Conservation (phyloP, 2,888 invertebrate species). For the Agrochola lychnidis region DNA sequence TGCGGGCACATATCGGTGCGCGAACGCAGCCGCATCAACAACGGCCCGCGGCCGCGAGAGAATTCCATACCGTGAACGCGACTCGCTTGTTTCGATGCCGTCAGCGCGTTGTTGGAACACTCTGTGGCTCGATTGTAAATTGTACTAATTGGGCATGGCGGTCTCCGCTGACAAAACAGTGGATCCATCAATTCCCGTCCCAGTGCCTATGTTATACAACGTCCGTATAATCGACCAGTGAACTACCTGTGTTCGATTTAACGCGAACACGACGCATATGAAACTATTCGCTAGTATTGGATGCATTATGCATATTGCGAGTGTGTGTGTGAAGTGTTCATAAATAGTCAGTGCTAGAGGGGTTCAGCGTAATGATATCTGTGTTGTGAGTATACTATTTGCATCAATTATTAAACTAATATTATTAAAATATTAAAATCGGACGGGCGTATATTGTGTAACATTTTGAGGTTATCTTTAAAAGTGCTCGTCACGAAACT, state of each 20-base stretch:
- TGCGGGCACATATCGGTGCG: slow-evolving; percentile 82
- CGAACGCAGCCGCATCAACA: slow-evolving; percentile 86
- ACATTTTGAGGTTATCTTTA: slow-evolving; percentile 88
- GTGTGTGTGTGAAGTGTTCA: slow-evolving; percentile 88
- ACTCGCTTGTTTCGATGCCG: slow-evolving; percentile 86
- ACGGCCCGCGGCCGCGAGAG: slow-evolving; percentile 81
- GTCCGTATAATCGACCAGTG: slow-evolving; percentile 79
- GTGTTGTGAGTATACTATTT: slow-evolving; percentile 83
- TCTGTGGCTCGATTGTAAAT: slow-evolving; percentile 87
- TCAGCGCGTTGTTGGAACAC: slow-evolving; percentile 86
- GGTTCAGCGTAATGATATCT: slow-evolving; percentile 84
- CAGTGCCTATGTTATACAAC: slow-evolving; percentile 81
- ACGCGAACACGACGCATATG: slow-evolving; percentile 78
- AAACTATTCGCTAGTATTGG: slow-evolving; percentile 80
- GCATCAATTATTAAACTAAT: slow-evolving; percentile 71
- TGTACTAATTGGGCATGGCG: slow-evolving; percentile 89
- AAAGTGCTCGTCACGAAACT: slow-evolving; percentile 71
- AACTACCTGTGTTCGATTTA: slow-evolving; percentile 79
- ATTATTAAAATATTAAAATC: slow-evolving; percentile 65
- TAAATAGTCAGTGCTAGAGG: slow-evolving; percentile 87
- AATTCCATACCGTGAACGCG: slow-evolving; percentile 88
- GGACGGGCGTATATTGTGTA: slow-evolving; percentile 67
- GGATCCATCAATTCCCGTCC: slow-evolving; percentile 82
- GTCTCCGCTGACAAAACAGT: slow-evolving; percentile 85
- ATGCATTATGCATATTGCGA: slow-evolving; percentile 85